phyloP scores from a whole-genome alignment of 2,888 invertebrate species.

The Sarcophaga carnaria region DNA sequence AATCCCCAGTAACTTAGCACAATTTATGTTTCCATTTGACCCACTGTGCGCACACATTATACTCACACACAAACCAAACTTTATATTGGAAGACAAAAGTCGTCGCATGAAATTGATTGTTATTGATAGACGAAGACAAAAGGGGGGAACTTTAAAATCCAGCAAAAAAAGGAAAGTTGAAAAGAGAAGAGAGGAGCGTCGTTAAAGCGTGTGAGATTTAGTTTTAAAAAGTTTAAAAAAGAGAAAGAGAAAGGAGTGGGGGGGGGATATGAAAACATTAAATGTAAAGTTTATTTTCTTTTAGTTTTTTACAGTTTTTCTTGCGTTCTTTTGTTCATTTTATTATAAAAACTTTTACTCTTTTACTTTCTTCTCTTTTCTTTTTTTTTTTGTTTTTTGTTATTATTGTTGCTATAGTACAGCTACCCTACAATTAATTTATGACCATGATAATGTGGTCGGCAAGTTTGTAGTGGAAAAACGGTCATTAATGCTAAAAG shows the following conservation, averaged over 20 bases:
- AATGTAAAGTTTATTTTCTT: slow-evolving; percentile 44
- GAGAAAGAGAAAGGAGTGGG: background rate
- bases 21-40: too few species aligned
- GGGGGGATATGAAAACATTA: slow-evolving; percentile 24
- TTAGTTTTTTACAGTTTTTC: slow-evolving; percentile 1
- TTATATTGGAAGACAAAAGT: slow-evolving; percentile 40
- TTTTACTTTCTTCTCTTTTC: background rate
- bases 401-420: too few species aligned
- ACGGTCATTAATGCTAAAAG: too few species aligned
- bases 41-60: too few species aligned
- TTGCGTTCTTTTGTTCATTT: background rate
- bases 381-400: background rate
- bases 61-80: slow-evolving; percentile 34
- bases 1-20: too few species aligned
- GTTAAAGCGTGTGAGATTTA: too few species aligned
- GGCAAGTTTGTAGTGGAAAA: too few species aligned
- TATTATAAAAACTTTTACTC: background rate
- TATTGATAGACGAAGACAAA: slow-evolving; percentile 8
- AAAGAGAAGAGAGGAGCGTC: background rate
- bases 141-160: background rate
- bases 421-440: slow-evolving; percentile 11
- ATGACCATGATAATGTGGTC: background rate
- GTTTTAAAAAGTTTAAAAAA: too few species aligned
- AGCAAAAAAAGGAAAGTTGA: background rate
- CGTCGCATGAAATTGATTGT: slow-evolving; percentile 56